Evolutionary conservation across 2,888 invertebrate genomes (phyloP).

Genomic region (Caenorhabditis wallacei): DNA sequence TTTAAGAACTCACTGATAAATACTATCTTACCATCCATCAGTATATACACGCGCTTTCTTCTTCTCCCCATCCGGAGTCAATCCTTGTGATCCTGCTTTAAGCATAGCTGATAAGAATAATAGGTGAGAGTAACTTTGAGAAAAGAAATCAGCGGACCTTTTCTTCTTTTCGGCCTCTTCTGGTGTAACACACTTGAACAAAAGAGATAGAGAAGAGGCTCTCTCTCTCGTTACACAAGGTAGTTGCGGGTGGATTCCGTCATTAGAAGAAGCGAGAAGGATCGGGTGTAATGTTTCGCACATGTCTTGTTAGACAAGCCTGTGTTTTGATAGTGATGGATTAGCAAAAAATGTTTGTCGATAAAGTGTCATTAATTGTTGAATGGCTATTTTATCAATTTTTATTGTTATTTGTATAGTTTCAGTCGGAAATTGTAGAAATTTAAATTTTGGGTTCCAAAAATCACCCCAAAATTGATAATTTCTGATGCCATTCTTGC

Average conservation of each 20-base stretch:
- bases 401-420: no score
- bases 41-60: slow-evolving; percentile 73
- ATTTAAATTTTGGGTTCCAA: no score
- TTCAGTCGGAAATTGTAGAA: no score
- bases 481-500: no score
- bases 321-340: slow-evolving; percentile 50
- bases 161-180: slow-evolving; percentile 24
- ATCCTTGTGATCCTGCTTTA: slow-evolving; percentile 26
- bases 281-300: slow-evolving; percentile 45
- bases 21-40: slow-evolving; percentile 72
- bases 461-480: no score
- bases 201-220: slow-evolving; percentile 23
- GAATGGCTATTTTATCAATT: no score
- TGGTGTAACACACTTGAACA: slow-evolving; percentile 42
- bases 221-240: slow-evolving; percentile 56
- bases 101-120: slow-evolving; percentile 31
- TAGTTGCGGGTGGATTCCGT: slow-evolving; percentile 47
- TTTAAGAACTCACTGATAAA: neutral
- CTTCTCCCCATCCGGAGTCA: slow-evolving; percentile 61
- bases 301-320: slow-evolving; percentile 31
- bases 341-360: slow-evolving; percentile 3
- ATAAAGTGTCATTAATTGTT: slow-evolving; percentile 9
- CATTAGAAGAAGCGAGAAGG: slow-evolving; percentile 14
- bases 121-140: slow-evolving; percentile 10
- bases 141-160: slow-evolving; percentile 33